A percentile compares a stretch with the other conserved stretches of the same genome.
Conservation (phyloP, 2,113 vertebrate genomes). For the Gasterosteus aculeatus region DNA sequence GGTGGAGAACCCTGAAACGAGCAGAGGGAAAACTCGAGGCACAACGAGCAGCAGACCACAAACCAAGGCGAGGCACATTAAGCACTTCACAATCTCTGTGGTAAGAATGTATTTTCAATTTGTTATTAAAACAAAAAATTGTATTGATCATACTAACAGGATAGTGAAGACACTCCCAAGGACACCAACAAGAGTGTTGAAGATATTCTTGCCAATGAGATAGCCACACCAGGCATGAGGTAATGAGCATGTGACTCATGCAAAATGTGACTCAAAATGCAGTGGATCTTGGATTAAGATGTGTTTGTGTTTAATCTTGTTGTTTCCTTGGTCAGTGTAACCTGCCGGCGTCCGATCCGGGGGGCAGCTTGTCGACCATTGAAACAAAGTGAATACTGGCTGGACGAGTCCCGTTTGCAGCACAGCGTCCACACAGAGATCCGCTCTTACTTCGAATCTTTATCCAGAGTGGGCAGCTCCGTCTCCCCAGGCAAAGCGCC, state of each 20-base stretch:
- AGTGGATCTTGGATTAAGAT: neutral
- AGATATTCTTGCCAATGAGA: slow-evolving; percentile 93
- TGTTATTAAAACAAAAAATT: neutral
- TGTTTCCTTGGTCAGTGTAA: slow-evolving; percentile 80
- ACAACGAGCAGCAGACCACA: slow-evolving; percentile 86
- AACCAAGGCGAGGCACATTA: slow-evolving; percentile 82
- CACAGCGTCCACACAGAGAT: slow-evolving; percentile 62
- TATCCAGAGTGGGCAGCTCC: too few relatives aligned
- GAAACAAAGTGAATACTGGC: slow-evolving; percentile 87
- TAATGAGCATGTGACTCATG: slow-evolving; percentile 58
- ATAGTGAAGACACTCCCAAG: slow-evolving; percentile 75
- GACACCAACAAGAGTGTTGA: slow-evolving; percentile 88
- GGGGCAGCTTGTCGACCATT: slow-evolving; percentile 92
- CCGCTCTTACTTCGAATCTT: slow-evolving; percentile 25
- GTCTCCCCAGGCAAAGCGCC: slow-evolving; percentile 41
- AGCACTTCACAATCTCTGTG: too few relatives aligned
- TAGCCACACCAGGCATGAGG: slow-evolving; percentile 93
- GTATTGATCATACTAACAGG: slow-evolving; percentile 24
- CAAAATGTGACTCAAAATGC: neutral
- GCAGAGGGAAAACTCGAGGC: slow-evolving; percentile 85
- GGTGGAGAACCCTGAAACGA: slow-evolving; percentile 82
- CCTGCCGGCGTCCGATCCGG: slow-evolving; percentile 92
- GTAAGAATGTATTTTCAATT: neutral
- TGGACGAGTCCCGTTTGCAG: slow-evolving; percentile 83
- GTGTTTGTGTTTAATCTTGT: neutral